Evolutionary conservation across 2,113 vertebrate species (phyloP).

Genomic region (Cariama cristata): DNA sequence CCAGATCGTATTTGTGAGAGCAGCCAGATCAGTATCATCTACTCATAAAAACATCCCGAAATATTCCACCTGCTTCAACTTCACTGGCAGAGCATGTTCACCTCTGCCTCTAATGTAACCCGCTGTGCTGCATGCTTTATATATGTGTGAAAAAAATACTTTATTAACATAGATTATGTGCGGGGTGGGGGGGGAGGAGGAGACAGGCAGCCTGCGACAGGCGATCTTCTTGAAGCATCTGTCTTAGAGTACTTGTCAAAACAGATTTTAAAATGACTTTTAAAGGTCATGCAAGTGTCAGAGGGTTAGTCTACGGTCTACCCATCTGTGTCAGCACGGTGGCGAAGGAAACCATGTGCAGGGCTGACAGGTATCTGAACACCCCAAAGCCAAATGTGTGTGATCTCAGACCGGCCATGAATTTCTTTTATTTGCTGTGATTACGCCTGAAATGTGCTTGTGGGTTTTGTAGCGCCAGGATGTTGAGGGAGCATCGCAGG

Average conservation of each 20-base stretch:
- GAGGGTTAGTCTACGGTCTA: fast-evolving
- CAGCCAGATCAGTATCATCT: not conserved
- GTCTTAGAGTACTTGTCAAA: not conserved
- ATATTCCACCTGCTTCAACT: not conserved
- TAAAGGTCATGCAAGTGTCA: not conserved
- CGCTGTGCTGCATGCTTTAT: not conserved
- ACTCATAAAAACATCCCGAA: not conserved
- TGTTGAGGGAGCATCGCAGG: fast-evolving
- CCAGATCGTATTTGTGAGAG: not conserved
- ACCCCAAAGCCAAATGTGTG: not conserved
- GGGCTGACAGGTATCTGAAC: not conserved
- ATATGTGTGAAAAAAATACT: not conserved
- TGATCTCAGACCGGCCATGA: not conserved
- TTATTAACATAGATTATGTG: not conserved
- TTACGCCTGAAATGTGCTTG: not conserved
- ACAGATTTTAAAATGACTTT: not conserved
- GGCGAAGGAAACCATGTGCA: fast-evolving
- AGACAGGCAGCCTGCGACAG: not conserved
- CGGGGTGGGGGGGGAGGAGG: no score
- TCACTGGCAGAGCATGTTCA: not conserved
- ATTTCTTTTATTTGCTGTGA: not conserved
- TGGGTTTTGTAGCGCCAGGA: not conserved
- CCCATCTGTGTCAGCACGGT: not conserved
- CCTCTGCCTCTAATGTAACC: not conserved
- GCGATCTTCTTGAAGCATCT: not conserved